Base-by-base conservation (phyloP, 2,888 invertebrate species). In the Drepanosiphum platanoidis region DNA sequence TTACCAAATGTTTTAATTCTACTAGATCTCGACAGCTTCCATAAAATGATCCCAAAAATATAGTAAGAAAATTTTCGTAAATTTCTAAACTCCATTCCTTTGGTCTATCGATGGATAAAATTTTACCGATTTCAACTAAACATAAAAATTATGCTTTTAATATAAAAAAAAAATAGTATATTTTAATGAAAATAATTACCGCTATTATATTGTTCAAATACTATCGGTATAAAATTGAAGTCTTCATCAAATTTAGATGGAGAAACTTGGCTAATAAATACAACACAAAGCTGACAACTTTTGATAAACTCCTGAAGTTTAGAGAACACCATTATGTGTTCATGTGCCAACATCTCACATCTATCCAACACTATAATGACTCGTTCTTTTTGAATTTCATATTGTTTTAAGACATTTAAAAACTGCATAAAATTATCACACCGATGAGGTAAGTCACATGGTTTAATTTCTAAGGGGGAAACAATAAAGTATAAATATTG, bases 1-100 rank as follows among this genome's bases (percentile, higher is more conserved):
- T 91, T n/a, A 96, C 94, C 92, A 96, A 93, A 88, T 95, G 93
- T 87, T 93, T 92, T 82, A 97, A 91, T 90, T 97, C 97, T 36
- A 93, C 93, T 77, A 97, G 90, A 91, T 97, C 96, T 34, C 96
- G 92, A 90, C 97, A 97, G 42, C 94, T 94, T 88, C 94, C 91
- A 88, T 94, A 94, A 90, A 96, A 97, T 61, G 96, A 94, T 87
- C 95, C 94, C 7, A 97, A 91, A 89, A 97, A 94, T 74, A 96
- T 92, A 89, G 93, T 95, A 79, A 97, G 90, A 90, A 96, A 97
- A 90, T 94, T 94, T 74, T 91, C 91, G 90, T 95, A 97, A 88
- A 96, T 92, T 87, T 92, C 91, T 1, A 89, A 87, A 61, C 90
- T 89, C 61, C 90, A 91, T 72, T 91, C 90, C 0, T 87, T 39